Evolutionary conservation across 2,888 invertebrate genomes (phyloP).

Genomic region (Cheilosia pagana): DNA sequence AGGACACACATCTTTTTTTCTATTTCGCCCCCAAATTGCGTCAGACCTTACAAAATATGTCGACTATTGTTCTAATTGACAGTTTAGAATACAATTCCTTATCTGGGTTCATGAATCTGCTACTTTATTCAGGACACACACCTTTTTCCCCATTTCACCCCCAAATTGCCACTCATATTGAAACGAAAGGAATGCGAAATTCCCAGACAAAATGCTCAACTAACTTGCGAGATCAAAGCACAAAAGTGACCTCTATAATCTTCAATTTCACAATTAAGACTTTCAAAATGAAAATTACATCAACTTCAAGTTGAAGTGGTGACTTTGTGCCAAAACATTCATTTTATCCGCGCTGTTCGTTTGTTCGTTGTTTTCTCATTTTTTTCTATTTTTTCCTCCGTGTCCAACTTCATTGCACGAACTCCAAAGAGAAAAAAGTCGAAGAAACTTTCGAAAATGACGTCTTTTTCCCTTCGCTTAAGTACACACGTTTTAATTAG

Average conservation of each 20-base stretch:
- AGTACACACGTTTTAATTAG: constrained; percentile 73
- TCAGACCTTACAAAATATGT: too few relatives aligned
- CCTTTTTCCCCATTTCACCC: too few relatives aligned
- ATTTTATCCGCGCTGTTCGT: constrained; percentile 42
- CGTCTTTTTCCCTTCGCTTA: constrained; percentile 53
- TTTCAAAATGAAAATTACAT: constrained; percentile 62
- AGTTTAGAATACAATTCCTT: too few relatives aligned
- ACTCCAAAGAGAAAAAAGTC: constrained; percentile 1
- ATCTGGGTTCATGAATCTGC: too few relatives aligned
- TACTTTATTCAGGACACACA: too few relatives aligned
- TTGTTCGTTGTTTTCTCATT: constrained; percentile 1
- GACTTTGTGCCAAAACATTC: constrained; percentile 70
- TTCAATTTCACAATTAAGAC: constrained; percentile 70
- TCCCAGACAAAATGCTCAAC: not conserved
- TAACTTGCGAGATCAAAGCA: not conserved
- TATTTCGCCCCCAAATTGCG: too few relatives aligned
- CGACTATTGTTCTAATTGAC: too few relatives aligned
- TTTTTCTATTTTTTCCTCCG: not conserved
- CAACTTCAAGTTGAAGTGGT: constrained; percentile 56
- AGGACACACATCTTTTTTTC: too few relatives aligned
- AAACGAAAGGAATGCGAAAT: too few relatives aligned
- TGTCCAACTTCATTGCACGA: constrained; percentile 4
- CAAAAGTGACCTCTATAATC: constrained; percentile 54
- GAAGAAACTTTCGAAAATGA: constrained; percentile 34
- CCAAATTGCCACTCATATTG: too few relatives aligned